Evolutionary conservation across 2,797 vertebrate genomes (phyloP), one percentile per base, ranked within the genome.

Genomic region (Cercopithecus petaurista): DNA sequence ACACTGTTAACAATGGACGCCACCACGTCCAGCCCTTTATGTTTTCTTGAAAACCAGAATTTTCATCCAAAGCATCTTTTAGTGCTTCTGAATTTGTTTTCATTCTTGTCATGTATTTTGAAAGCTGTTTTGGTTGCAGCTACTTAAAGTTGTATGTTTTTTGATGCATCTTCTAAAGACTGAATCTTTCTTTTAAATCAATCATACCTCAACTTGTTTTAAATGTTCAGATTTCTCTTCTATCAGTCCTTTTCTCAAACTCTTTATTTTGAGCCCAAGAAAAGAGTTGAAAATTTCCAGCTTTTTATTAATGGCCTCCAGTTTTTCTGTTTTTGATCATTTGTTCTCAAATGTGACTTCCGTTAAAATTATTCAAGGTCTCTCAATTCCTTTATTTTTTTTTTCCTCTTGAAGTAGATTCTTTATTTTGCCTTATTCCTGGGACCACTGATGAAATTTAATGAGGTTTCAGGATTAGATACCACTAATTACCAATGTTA

Each of bases 251-350:
- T 82, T 93, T 52, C 36, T 90, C 57, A 96, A 84, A 88, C 46
- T 91, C 36, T 85, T 85, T 64, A 64, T 64, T 64, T 64, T 85
- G 83, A 96, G 43, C 5, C 50, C 48, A 86, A 9, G 30, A 81
- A 76, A 67, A 77, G 8, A 52, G 39, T 13, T 87, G 11, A 43
- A 83, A 82, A 50, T 95, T 72, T 95, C 43, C 10, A 70, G 43
- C 36, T 89, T 26, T 87, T 87, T 75, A 82, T 43, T 87, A 82
- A 87, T 77, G 21, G 10, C 14, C 36, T 82, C 67, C 30, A 77
- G 57, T 86, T 90, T 90, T 93, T 64, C 39, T 72, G 46, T 88
- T 90, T 92, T 77, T 79, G 82, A 83, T 91, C 39, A 79, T 72
- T 82, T 91, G 83, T 93, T 61, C 36, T 77, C n/a, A 55, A 55